Evolutionary conservation across 2,113 vertebrate species (phyloP), one percentile per base, ranked within the genome.

Genomic region (Melierax canorus): DNA sequence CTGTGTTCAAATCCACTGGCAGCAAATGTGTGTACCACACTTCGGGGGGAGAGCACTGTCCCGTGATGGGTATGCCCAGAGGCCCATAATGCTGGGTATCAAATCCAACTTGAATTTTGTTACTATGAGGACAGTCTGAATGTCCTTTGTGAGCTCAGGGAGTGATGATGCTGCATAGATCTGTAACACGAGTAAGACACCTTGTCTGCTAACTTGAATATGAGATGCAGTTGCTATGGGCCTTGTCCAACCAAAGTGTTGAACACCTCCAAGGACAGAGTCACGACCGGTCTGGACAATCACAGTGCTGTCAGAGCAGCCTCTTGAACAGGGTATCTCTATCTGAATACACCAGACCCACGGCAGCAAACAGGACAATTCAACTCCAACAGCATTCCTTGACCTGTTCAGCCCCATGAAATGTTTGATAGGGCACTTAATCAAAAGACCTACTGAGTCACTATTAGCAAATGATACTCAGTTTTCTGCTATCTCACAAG

Each of bases 11-110:
- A 93, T 72, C 7, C 20, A 64, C 60, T 48, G 34, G 21, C 39
- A 85, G 66, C 41, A 86, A 39, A 85, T 12, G 15, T n/a, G 46
- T 46, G 56, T 16, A 55, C 5, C 1, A 2, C 43, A 29, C 17
- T 71, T 41, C 0, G 2, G n/a, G 77, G 19, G 22, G 14, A 64
- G 15, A 56, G 39, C 4, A 1, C 24, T 1, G 4, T 45, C n/a
- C 24, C 2, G 1, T 14, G 15, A 74, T 4, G 15, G 30, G 30
- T 51, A 58, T 36, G 38, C 22, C 30, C 34, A 62, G 76, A 59
- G 22, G 39, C 12, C 15, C 39, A 20, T 20, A 64, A 66, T 12
- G 27, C 12, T 62, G 36, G 21, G 59, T 59, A 83, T 8, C n/a
- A 94, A 69, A 77, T 41, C 29, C n/a, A 89, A 30, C 11, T 1